phyloP scores from a whole-genome alignment of 2,113 vertebrate species.

The Daubentonia madagascariensis region DNA sequence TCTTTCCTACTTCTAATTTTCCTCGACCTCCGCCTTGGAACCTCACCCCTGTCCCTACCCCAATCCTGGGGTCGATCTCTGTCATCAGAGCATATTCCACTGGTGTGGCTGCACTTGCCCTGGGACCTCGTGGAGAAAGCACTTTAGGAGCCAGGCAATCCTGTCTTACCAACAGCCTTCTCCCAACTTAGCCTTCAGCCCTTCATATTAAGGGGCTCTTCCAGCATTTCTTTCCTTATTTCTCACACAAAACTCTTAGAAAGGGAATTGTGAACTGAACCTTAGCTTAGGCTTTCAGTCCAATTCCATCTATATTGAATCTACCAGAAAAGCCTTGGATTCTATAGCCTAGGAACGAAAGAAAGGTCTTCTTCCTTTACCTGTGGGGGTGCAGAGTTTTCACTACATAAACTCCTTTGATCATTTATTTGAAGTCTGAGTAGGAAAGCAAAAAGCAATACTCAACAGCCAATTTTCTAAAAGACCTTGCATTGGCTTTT shows the following conservation, averaged over 20 bases:
- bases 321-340: background rate
- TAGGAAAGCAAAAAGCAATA: background rate
- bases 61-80: background rate
- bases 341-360: background rate
- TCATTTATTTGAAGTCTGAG: background rate
- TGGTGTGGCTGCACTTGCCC: background rate
- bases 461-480: background rate
- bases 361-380: background rate
- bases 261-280: background rate
- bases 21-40: background rate
- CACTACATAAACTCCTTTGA: background rate
- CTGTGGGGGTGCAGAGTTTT: background rate
- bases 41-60: background rate
- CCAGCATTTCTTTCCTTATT: background rate
- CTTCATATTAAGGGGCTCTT: background rate
- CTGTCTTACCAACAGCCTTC: background rate
- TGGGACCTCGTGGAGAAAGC: background rate
- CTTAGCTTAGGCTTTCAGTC: background rate
- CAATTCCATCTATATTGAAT: background rate
- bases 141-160: background rate
- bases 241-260: background rate
- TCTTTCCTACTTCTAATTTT: background rate
- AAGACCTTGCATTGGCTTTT: background rate
- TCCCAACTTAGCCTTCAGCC: background rate
- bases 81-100: background rate